These are phyloP conservation scores for Melanerpes aurifrons DNA, from an alignment of 2,113 vertebrate genomes.

Conservation along the genomic window DNA sequence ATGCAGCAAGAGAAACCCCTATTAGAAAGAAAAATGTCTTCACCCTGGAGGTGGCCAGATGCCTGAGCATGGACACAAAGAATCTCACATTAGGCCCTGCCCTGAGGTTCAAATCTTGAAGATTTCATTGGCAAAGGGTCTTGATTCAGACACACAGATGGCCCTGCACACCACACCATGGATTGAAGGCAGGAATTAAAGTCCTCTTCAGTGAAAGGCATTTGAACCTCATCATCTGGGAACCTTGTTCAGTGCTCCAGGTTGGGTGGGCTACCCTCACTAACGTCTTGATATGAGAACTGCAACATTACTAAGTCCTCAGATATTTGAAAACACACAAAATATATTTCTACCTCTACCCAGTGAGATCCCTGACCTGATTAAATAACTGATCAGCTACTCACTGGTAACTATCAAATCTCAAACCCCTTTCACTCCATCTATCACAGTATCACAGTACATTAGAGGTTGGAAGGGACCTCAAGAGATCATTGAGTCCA, in stretches of 20 bases:
- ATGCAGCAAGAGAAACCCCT: not conserved
- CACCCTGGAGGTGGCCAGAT: not conserved
- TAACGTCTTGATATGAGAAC: not conserved
- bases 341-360: not conserved
- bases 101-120: not conserved
- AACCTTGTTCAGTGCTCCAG: fast-evolving
- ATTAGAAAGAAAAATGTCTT: not conserved
- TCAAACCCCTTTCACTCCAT: not conserved
- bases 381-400: not conserved
- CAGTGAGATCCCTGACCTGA: not conserved
- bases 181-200: not conserved
- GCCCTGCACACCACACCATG: not conserved
- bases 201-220: not conserved
- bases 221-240: not conserved
- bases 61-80: not conserved
- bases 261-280: not conserved
- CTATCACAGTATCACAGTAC: too few species aligned
- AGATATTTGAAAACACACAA: not conserved
- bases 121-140: too few species aligned
- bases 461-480: too few species aligned
- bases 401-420: not conserved
- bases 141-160: not conserved
- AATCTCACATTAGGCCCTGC: not conserved
- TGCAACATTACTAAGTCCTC: not conserved
- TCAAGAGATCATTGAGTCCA: too few species aligned